These are phyloP conservation scores for Nowickia ferox DNA, from an alignment of 2,888 invertebrate species.

Conservation along the genomic window DNA sequence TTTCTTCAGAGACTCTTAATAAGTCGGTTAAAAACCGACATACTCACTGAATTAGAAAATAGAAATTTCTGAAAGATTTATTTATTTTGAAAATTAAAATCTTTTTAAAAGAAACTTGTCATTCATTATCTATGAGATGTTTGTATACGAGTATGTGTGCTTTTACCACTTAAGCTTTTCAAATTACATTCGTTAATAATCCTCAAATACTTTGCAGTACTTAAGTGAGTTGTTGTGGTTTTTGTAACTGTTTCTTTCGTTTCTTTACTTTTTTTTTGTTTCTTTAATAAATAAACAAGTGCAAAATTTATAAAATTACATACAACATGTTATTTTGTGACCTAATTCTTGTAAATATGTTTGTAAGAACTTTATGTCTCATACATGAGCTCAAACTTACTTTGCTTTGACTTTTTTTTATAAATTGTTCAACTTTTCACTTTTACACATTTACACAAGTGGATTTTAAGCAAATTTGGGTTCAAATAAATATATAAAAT, in stretches of 20 bases:
- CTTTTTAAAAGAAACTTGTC: background rate
- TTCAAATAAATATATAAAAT: slow-evolving; percentile 9
- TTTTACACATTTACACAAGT: background rate
- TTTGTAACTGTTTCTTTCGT: background rate
- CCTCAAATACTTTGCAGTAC: background rate
- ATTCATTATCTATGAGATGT: background rate
- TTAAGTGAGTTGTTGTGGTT: background rate
- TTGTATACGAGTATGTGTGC: background rate
- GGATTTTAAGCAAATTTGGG: slow-evolving; percentile 15
- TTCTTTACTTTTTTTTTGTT: background rate
- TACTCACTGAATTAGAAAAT: background rate
- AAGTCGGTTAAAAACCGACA: no score
- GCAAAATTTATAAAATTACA: slow-evolving; percentile 10
- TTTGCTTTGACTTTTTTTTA: slow-evolving; percentile 3
- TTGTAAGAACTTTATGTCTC: background rate
- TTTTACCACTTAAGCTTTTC: background rate
- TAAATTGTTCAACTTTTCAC: background rate
- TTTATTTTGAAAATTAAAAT: background rate
- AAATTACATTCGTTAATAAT: slow-evolving; percentile 14
- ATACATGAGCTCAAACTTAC: background rate
- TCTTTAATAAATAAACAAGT: background rate
- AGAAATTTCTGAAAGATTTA: background rate
- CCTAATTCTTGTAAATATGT: background rate
- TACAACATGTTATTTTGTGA: slow-evolving; percentile 17
- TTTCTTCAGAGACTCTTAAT: no score